Base-by-base conservation (phyloP, 2,113 vertebrate species). In the Electrona antarctica region DNA sequence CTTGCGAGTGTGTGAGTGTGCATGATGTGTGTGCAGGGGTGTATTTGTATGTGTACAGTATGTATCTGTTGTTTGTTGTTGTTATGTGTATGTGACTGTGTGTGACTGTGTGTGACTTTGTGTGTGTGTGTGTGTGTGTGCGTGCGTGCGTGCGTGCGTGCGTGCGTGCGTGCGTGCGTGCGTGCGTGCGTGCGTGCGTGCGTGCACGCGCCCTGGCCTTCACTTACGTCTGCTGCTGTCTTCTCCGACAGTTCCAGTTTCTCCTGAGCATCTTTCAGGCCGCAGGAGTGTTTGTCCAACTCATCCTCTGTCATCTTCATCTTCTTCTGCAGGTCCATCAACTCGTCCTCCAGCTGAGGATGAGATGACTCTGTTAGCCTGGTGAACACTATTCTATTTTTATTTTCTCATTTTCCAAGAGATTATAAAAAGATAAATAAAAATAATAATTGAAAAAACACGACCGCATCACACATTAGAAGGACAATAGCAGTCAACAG, bases 201-300 rank as follows among this genome's bases (percentile, higher is more conserved):
- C 14, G 64, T 28, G 56, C 73, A 67, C 6, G 46, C 13, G 60
- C 59, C 9, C 0, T 4, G 10, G 5, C 28, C 51, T 69, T 48
- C 7, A 95, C 97, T 41, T 91, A 99, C 96, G 1, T 98, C 95
- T 54, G 96, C 93, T 13, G 96, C 95, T 64, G 92, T 96, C 90
- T 93, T 97, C 83, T 99, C 96, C 0, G 95, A 93, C 78, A 94
- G 92, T 79, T 97, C 95, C 79, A 98, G 94, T 89, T 96, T 97
- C 78, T 97, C 97, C 87, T 96, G 96, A 56, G 96, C 95, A 0
- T 95, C 95, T 80, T 95, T 96, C 64, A 98, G 92, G 76, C 93
- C n/a, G n/a, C n/a, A n/a, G n/a, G n/a, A n/a, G 83, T 95, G 94
- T 83, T 95, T 96, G 84, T 94, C 93, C 87, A 94, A 82, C 84